These are phyloP conservation scores for Nesidiocoris tenuis DNA, from an alignment of 2,888 invertebrate species.

Conservation along the genomic window DNA sequence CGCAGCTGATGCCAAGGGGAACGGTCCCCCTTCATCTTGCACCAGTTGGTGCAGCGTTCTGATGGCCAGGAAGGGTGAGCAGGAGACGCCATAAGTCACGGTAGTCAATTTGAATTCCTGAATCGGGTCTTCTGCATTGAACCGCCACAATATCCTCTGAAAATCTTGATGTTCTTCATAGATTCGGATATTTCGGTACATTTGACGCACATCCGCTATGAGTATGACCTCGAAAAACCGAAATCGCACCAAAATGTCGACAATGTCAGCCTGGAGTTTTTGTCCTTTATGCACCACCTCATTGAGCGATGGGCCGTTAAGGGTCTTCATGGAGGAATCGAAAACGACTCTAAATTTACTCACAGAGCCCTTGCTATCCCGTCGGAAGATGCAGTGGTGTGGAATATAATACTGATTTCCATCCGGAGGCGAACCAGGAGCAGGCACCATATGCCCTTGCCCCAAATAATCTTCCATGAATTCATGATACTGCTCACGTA, in stretches of 20 bases:
- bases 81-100: constrained; percentile 12
- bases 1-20: background rate
- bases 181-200: no score
- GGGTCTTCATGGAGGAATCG: no score
- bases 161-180: background rate
- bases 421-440: background rate
- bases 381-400: constrained; percentile 30
- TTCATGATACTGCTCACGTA: background rate
- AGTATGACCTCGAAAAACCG: constrained; percentile 4
- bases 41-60: constrained; percentile 18
- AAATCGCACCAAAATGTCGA: constrained; percentile 6
- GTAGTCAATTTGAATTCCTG: constrained; percentile 11
- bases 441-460: constrained; percentile 8
- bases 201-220: no score
- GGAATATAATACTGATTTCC: constrained; percentile 17
- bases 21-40: background rate
- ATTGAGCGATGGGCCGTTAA: no score
- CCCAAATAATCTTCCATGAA: constrained; percentile 28
- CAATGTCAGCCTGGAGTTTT: constrained; percentile 23
- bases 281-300: no score
- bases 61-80: constrained; percentile 26
- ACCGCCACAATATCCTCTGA: constrained; percentile 23
- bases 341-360: no score
- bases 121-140: background rate
- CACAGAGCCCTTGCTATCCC: no score